These are phyloP conservation scores for Sebastes minor DNA, from an alignment of 2,797 vertebrate species.

Conservation along the genomic window DNA sequence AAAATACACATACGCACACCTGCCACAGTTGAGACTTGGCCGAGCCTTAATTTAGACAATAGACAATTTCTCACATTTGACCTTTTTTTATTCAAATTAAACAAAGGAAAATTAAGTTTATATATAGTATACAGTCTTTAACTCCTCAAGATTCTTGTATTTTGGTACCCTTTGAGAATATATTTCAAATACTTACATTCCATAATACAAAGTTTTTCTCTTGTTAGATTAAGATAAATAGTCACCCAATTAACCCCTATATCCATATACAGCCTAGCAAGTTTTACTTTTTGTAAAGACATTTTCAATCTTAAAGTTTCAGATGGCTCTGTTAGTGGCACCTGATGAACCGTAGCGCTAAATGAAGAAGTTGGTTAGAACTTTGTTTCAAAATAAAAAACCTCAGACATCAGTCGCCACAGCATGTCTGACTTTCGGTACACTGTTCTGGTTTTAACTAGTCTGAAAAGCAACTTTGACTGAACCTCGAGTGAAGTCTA, in stretches of 20 bases:
- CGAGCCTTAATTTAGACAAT: slow-evolving; percentile 12
- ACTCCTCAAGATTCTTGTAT: slow-evolving; percentile 14
- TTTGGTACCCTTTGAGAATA: slow-evolving; percentile 6
- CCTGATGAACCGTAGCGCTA: not conserved
- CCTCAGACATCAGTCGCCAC: not conserved
- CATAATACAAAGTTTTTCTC: not conserved
- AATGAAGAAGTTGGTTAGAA: not conserved
- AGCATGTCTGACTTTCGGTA: slow-evolving; percentile 13
- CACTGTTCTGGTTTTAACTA: not conserved
- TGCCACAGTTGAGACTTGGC: slow-evolving; percentile 3
- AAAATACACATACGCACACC: not conserved
- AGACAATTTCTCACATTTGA: slow-evolving; percentile 13
- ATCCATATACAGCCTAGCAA: not conserved
- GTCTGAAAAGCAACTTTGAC: not conserved
- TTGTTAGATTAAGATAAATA: not conserved
- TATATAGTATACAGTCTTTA: not conserved
- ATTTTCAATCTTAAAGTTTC: not conserved
- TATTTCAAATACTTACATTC: slow-evolving; percentile 11
- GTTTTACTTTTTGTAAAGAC: not conserved
- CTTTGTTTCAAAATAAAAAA: slow-evolving; percentile 2
- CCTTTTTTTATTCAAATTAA: slow-evolving; percentile 22
- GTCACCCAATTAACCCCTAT: not conserved
- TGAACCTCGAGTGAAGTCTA: not conserved
- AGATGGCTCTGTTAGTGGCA: not conserved
- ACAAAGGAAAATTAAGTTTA: slow-evolving; percentile 17